Evolutionary conservation across 1,140 invertebrate genomes (phyloP).

Genomic region (Polypedilum vanderplanki): DNA sequence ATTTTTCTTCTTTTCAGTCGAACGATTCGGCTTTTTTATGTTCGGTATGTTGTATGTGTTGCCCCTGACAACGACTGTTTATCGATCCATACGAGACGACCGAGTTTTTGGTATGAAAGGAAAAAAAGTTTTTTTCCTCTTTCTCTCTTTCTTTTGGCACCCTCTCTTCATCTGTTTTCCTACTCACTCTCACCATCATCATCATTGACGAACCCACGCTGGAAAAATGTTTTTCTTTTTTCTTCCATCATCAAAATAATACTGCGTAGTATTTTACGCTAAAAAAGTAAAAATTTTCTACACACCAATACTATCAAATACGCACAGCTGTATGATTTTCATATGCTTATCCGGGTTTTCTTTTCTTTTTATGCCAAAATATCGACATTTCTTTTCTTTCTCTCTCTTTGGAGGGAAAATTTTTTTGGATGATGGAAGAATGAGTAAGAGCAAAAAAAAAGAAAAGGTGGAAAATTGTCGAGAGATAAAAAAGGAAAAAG

Average conservation of each 20-base stretch:
- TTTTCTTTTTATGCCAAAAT: neutral
- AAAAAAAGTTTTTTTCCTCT: neutral
- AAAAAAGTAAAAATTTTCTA: neutral
- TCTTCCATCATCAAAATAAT: neutral
- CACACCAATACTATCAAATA: neutral
- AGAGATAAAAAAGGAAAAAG: too few relatives aligned
- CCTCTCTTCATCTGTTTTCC: neutral
- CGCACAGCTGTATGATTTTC: conserved; percentile 3
- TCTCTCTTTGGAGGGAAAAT: too few relatives aligned
- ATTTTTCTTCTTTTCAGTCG: neutral
- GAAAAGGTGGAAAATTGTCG: too few relatives aligned
- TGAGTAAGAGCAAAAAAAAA: too few relatives aligned
- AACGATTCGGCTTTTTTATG: neutral
- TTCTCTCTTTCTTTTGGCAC: neutral
- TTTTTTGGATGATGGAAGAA: too few relatives aligned
- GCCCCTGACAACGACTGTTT: neutral
- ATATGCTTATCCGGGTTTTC: conserved; percentile 17
- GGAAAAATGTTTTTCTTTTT: neutral
- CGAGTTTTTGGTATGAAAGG: neutral
- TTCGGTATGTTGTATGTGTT: neutral
- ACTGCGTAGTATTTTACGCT: conserved; percentile 14
- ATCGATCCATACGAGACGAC: conserved; percentile 16
- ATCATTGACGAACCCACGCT: neutral
- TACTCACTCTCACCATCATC: too few relatives aligned
- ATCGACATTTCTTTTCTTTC: neutral